Evolutionary conservation across 2,888 invertebrate genomes (phyloP).

Genomic region (Tenodera sinensis): DNA sequence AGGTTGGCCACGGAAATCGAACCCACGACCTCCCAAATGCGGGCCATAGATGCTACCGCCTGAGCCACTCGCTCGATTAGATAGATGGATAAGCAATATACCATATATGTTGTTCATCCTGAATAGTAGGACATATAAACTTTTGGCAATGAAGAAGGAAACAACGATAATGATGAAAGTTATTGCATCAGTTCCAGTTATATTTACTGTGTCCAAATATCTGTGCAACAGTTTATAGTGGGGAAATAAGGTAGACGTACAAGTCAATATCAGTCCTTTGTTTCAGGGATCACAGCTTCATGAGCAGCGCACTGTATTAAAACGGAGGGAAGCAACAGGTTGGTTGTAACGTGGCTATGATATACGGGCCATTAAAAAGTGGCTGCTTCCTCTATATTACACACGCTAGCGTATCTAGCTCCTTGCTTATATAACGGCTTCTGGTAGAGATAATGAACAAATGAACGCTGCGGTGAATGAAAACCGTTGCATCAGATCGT

Average conservation of each 20-base stretch:
- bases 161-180: too few species aligned
- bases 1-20: too few species aligned
- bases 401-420: background rate
- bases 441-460: background rate
- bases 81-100: too few species aligned
- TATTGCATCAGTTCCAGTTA: too few species aligned
- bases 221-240: too few species aligned
- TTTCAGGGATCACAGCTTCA: background rate
- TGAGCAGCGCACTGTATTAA: background rate
- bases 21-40: too few species aligned
- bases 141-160: too few species aligned
- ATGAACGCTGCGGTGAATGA: background rate
- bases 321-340: background rate
- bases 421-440: background rate
- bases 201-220: too few species aligned
- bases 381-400: background rate
- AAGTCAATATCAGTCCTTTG: background rate
- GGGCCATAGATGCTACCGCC: too few species aligned
- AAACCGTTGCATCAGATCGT: background rate
- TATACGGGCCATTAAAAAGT: background rate
- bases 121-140: too few species aligned
- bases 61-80: too few species aligned
- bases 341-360: background rate
- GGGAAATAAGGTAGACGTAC: background rate
- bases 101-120: too few species aligned